Evolutionary conservation across 2,113 vertebrate species (phyloP).

Genomic region (Tichodroma muraria): DNA sequence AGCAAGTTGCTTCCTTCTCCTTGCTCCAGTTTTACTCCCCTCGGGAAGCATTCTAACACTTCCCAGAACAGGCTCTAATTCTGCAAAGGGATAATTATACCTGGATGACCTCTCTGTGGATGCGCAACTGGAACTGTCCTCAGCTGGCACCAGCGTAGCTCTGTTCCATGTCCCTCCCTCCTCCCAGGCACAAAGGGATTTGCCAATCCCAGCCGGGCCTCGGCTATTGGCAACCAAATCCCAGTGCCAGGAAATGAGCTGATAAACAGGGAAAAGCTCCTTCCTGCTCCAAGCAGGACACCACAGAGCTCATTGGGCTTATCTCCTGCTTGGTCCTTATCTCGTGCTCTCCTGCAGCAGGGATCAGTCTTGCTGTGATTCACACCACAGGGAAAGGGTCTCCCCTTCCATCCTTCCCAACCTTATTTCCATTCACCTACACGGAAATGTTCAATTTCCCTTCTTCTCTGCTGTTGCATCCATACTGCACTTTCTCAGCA

Average conservation of each 20-base stretch:
- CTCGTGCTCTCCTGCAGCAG: not conserved
- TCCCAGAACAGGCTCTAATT: not conserved
- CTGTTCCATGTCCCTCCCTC: not conserved
- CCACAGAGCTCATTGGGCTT: no score
- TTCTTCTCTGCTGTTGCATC: not conserved
- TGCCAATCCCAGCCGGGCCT: not conserved
- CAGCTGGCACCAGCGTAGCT: not conserved
- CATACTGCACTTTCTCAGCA: not conserved
- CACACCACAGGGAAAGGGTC: not conserved
- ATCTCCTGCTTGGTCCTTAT: no score
- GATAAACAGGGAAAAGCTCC: not conserved
- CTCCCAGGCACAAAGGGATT: not conserved
- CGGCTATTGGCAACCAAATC: not conserved
- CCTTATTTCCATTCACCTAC: not conserved
- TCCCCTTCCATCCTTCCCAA: not conserved
- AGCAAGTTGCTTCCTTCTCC: not conserved
- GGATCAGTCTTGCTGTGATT: accelerated
- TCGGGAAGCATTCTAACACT: not conserved
- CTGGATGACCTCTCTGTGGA: not conserved
- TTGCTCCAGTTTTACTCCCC: slow-evolving; percentile 48
- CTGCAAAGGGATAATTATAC: slow-evolving; percentile 32
- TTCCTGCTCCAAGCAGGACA: not conserved
- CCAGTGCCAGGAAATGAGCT: not conserved
- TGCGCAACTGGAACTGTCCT: not conserved
- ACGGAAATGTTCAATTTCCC: accelerated